Evolutionary conservation across 2,797 vertebrate genomes (phyloP).

Genomic region (Glossophaga mutica): DNA sequence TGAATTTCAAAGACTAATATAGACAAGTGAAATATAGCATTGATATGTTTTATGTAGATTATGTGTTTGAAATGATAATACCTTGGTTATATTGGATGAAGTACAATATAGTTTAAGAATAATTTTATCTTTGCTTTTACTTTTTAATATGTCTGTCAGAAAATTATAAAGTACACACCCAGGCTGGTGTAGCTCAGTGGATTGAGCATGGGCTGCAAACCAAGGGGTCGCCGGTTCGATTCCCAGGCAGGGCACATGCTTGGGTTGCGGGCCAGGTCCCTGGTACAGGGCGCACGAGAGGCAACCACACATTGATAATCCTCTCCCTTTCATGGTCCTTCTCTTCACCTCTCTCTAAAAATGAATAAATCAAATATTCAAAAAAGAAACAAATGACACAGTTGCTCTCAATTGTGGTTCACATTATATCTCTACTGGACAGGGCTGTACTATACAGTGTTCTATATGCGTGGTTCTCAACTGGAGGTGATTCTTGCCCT

Average conservation of each 20-base stretch:
- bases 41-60: background rate
- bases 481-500: background rate
- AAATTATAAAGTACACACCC: background rate
- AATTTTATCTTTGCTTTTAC: background rate
- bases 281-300: too few relatives aligned
- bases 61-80: background rate
- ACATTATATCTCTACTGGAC: background rate
- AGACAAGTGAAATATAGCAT: background rate
- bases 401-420: background rate
- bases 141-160: background rate
- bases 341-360: too few relatives aligned
- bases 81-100: background rate
- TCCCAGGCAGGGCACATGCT: too few relatives aligned
- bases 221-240: too few relatives aligned
- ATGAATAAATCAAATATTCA: too few relatives aligned
- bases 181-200: too few relatives aligned
- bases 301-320: too few relatives aligned
- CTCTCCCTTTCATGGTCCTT: too few relatives aligned
- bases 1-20: background rate
- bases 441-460: background rate
- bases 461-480: background rate
- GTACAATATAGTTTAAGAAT: background rate
- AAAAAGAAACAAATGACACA: background rate
- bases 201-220: too few relatives aligned
- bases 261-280: too few relatives aligned